Evolutionary conservation across 2,797 vertebrate genomes (phyloP), one percentile per base, ranked within the genome.

Genomic region (Malurus splendens): DNA sequence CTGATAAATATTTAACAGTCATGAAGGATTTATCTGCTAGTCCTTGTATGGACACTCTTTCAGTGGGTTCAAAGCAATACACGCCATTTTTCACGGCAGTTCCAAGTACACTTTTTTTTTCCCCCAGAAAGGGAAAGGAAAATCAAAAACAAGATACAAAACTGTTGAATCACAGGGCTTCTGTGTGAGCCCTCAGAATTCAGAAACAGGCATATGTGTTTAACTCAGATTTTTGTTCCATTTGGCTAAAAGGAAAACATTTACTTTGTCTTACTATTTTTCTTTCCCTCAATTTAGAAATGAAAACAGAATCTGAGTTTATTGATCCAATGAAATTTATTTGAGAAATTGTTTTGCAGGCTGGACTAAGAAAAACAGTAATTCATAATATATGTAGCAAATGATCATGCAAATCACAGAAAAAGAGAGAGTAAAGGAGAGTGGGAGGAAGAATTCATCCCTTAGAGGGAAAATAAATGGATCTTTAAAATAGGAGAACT

Each of bases 1-100:
- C 76, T 93, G 87, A 89, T 95, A 95, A 95, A 96, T 90, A 96
- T 89, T 93, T 92, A 90, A 82, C 50, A 76, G 81, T 48, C 82
- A 89, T 0, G 7, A 87, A 93, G 71, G 66, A 78, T 56, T 87
- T 76, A 74, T 90, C 67, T 68, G 66, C 12, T 27, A 89, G 75
- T 80, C 76, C 89, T 89, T 90, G 82, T 93, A 76, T 56, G 82
- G 82, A 87, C 75, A 75, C 70, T 15, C 60, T 92, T 89, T 90
- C 78, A 90, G 74, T n/a, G 60, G 60, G 30, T 81, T 83, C 51
- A 59, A 52, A 92, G 82, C 33, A 85, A 36, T 62, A 77, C 66
- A 88, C 4, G 28, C 41, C 70, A 87, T 91, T 87, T 93, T 94
- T 86, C 78, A 86, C 57, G 32, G 32, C 52, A 66, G 66, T 67